These are phyloP conservation scores for Antennarius striatus DNA, from an alignment of 2,113 vertebrate species.

Conservation along the genomic window DNA sequence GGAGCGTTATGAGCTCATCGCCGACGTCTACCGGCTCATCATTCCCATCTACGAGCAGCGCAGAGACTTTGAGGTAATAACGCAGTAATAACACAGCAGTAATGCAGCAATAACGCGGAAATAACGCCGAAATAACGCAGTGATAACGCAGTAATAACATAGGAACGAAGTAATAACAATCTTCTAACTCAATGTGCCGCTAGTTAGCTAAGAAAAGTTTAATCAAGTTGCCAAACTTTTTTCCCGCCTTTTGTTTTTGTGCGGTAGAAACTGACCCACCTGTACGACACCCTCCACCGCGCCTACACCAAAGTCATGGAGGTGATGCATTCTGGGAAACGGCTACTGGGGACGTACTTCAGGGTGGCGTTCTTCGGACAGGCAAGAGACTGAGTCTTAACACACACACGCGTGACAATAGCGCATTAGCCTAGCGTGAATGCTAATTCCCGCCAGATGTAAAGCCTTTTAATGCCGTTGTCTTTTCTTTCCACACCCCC, in stretches of 20 bases:
- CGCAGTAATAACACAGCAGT: neutral
- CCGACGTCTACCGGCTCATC: constrained; percentile 94
- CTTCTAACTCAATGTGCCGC: too few relatives aligned
- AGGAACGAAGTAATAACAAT: too few relatives aligned
- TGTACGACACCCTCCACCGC: constrained; percentile 94
- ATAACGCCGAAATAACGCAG: neutral
- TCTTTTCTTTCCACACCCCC: constrained; percentile 42
- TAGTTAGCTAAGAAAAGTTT: too few relatives aligned
- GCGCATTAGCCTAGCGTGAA: neutral
- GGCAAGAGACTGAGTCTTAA: constrained; percentile 72
- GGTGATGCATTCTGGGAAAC: constrained; percentile 94
- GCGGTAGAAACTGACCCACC: constrained; percentile 90
- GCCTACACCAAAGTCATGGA: constrained; percentile 98
- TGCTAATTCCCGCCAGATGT: neutral
- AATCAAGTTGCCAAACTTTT: neutral
- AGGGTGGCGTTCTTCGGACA: constrained; percentile 98
- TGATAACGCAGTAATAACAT: too few relatives aligned
- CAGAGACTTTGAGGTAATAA: constrained; percentile 93
- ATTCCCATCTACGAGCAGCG: constrained; percentile 97
- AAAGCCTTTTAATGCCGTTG: constrained; percentile 31
- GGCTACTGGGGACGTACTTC: constrained; percentile 96
- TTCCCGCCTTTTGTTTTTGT: constrained; percentile 6
- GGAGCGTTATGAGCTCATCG: constrained; percentile 96
- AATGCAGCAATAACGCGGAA: neutral
- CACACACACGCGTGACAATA: neutral